Conservation (phyloP, 2,113 vertebrate species). For the Nothocercus nigrocapillus region DNA sequence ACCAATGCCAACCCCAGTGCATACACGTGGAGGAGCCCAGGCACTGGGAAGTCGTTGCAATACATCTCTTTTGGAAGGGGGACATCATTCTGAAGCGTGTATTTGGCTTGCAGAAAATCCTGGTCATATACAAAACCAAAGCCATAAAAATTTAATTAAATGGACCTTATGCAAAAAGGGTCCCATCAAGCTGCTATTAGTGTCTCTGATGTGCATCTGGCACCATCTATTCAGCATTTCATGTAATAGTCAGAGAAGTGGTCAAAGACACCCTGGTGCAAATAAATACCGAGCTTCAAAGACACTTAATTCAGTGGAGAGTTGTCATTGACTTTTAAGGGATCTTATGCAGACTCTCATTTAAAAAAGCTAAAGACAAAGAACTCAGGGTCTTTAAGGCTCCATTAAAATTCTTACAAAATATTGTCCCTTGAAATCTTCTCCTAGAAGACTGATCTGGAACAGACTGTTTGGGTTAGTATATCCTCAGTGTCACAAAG, state of each 20-base stretch:
- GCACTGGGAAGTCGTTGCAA: not conserved
- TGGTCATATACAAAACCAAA: not conserved
- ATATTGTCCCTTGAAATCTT: conserved; percentile 7
- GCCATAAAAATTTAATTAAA: not conserved
- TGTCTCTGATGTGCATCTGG: conserved; percentile 3
- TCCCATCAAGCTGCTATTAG: not conserved
- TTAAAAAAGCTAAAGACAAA: conserved; percentile 7
- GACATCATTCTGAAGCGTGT: not conserved
- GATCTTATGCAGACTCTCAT: not conserved
- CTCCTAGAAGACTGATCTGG: not conserved
- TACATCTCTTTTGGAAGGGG: not conserved
- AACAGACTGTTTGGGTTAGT: not conserved
- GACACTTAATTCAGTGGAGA: not conserved
- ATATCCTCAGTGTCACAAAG: not conserved
- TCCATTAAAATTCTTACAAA: conserved; percentile 24
- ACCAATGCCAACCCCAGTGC: not conserved
- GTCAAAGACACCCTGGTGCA: not conserved
- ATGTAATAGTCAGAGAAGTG: not conserved
- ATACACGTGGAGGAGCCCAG: no score
- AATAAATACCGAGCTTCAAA: not conserved
- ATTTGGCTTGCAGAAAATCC: conserved; percentile 5
- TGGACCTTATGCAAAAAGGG: not conserved
- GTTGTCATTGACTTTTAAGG: not conserved
- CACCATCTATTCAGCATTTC: not conserved
- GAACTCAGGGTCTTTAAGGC: conserved; percentile 27